These are phyloP conservation scores for Leptoteleia sp. DNA, from an alignment of 1,140 invertebrate species.

Conservation along the genomic window DNA sequence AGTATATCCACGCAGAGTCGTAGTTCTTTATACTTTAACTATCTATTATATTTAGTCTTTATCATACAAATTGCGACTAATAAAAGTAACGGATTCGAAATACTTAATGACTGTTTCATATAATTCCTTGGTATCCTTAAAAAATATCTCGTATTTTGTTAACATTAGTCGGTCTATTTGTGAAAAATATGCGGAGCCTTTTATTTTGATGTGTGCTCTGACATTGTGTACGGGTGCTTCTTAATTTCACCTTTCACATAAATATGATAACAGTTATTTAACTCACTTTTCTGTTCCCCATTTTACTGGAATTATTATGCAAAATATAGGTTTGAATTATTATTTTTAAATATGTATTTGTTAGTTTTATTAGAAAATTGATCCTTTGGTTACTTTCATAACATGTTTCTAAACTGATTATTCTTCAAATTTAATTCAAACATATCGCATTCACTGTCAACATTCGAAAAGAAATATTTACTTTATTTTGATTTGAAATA, in stretches of 20 bases:
- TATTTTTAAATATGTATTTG: conserved; percentile 27
- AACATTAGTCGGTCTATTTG: no score
- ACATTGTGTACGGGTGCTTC: conserved; percentile 10
- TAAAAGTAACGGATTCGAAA: conserved; percentile 23
- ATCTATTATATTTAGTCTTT: conserved; percentile 11
- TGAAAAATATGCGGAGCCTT: conserved; percentile 30
- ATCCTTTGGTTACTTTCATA: conserved; percentile 10
- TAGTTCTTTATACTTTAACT: conserved; percentile 9
- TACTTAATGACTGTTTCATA: conserved; percentile 1
- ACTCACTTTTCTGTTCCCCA: conserved; percentile 5
- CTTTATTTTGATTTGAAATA: no score
- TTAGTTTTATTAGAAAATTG: conserved; percentile 17
- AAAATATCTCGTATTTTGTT: conserved; percentile 21
- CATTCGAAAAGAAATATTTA: no score
- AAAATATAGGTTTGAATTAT: conserved; percentile 29
- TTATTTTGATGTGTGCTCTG: conserved; percentile 26
- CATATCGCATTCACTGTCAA: no score
- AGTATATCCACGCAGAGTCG: conserved; percentile 34
- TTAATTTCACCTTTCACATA: conserved; percentile 15
- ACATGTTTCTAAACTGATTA: conserved; percentile 19
- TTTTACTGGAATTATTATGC: conserved; percentile 8
- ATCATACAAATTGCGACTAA: conserved; percentile 16
- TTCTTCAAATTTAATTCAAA: no score
- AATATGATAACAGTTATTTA: conserved; percentile 24
- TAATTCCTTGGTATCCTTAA: conserved; percentile 14